A percentile compares a stretch with the other conserved stretches of the same genome.
phyloP scores from a whole-genome alignment of 2,888 invertebrate species.

The Diaprepes abbreviatus region DNA sequence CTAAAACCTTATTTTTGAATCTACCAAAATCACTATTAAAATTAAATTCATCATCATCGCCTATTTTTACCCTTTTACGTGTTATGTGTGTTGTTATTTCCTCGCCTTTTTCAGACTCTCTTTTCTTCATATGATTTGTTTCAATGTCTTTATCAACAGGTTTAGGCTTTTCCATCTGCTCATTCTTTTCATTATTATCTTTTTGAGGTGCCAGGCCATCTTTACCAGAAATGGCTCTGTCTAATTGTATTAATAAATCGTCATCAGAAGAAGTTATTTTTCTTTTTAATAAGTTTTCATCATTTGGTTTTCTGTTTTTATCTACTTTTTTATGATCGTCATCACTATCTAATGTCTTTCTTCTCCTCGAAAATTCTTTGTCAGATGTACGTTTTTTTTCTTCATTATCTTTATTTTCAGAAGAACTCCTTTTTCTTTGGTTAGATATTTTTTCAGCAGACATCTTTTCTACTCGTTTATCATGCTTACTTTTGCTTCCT shows the following conservation, averaged over 20 bases:
- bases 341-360: not conserved
- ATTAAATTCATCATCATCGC: not conserved
- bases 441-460: not conserved
- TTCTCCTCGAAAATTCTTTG: not conserved
- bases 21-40: not conserved
- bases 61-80: not conserved
- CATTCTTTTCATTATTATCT: not conserved
- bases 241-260: not conserved
- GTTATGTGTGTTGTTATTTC: not conserved
- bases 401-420: not conserved
- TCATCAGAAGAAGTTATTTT: not conserved
- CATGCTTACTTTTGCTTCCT: not conserved
- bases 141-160: not conserved
- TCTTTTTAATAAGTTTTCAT: not conserved
- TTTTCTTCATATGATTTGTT: not conserved
- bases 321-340: not conserved
- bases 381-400: not conserved
- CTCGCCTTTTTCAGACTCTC: not conserved
- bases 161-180: not conserved
- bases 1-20: not conserved
- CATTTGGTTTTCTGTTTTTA: not conserved
- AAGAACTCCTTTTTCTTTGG: not conserved
- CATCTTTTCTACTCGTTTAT: not conserved
- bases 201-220: not conserved
- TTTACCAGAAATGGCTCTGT: not conserved